phyloP scores from a whole-genome alignment of 2,888 invertebrate species.

The Molorchus minor region DNA sequence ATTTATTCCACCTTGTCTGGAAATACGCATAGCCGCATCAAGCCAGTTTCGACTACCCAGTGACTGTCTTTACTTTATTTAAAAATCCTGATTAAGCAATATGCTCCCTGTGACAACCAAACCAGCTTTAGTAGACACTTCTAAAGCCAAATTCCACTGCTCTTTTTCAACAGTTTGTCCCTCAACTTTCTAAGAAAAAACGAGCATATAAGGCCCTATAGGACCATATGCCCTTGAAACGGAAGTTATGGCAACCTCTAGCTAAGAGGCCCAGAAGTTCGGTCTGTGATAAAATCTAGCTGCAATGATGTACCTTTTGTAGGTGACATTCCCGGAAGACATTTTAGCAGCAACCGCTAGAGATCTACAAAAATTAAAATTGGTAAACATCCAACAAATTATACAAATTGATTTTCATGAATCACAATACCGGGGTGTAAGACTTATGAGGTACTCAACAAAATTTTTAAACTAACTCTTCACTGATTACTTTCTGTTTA shows the following conservation, averaged over 20 bases:
- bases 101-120: slow-evolving; percentile 75
- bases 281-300: slow-evolving; percentile 72
- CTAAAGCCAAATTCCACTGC: slow-evolving; percentile 83
- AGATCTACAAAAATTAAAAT: slow-evolving; percentile 58
- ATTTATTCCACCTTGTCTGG: no score
- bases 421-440: no score
- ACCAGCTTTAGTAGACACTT: slow-evolving; percentile 88
- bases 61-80: no score
- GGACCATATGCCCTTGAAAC: slow-evolving; percentile 50
- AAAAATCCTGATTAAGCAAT: no score
- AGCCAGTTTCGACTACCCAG: no score
- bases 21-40: background rate
- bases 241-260: slow-evolving; percentile 65
- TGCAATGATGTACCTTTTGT: no score
- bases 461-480: no score
- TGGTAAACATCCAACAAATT: slow-evolving; percentile 2
- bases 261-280: slow-evolving; percentile 70
- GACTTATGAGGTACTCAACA: no score
- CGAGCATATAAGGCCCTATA: slow-evolving; percentile 60
- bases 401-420: background rate
- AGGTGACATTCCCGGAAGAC: no score
- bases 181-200: slow-evolving; percentile 76
- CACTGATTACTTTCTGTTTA: no score
- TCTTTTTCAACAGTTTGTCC: slow-evolving; percentile 82
- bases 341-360: slow-evolving; percentile 73